A percentile compares a stretch with the other conserved stretches of the same genome.
Evolutionary conservation across 1,140 invertebrate genomes (phyloP).

Genomic region (Aradophagus sp.): DNA sequence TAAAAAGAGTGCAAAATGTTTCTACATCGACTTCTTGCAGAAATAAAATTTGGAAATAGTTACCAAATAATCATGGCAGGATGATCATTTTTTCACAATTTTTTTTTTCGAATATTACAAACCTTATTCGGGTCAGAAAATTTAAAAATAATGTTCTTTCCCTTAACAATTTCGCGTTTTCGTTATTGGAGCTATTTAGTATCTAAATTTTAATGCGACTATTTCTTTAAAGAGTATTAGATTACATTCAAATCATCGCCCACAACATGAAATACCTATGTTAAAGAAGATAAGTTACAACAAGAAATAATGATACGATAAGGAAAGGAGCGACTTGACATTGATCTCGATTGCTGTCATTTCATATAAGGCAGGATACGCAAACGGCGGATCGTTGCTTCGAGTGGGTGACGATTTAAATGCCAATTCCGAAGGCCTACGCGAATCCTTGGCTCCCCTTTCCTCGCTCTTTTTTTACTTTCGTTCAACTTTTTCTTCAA

Average conservation of each 20-base stretch:
- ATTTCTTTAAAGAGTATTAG: too few species aligned
- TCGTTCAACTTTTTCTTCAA: background rate
- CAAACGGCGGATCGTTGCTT: constrained; percentile 23
- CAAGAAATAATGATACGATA: constrained; percentile 39
- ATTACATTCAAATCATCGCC: constrained; percentile 20
- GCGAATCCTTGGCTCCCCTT: constrained; percentile 40
- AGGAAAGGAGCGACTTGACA: constrained; percentile 52
- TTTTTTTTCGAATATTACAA: background rate
- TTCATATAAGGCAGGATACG: constrained; percentile 49
- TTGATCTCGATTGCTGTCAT: constrained; percentile 56
- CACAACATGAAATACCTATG: constrained; percentile 24
- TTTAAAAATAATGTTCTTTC: too few species aligned
- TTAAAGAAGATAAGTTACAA: constrained; percentile 32
- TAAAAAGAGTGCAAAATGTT: too few species aligned
- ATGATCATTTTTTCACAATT: background rate
- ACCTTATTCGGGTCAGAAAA: background rate
- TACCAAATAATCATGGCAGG: background rate
- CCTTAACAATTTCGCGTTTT: too few species aligned
- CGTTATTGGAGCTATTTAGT: background rate
- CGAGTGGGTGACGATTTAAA: constrained; percentile 47
- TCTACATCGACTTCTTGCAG: too few species aligned
- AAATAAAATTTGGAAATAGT: background rate
- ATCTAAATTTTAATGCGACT: constrained; percentile 10
- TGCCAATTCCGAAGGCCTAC: constrained; percentile 43
- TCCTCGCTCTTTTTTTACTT: constrained; percentile 18